phyloP scores from a whole-genome alignment of 2,888 invertebrate genomes.

The Alloscopus bannaensis region DNA sequence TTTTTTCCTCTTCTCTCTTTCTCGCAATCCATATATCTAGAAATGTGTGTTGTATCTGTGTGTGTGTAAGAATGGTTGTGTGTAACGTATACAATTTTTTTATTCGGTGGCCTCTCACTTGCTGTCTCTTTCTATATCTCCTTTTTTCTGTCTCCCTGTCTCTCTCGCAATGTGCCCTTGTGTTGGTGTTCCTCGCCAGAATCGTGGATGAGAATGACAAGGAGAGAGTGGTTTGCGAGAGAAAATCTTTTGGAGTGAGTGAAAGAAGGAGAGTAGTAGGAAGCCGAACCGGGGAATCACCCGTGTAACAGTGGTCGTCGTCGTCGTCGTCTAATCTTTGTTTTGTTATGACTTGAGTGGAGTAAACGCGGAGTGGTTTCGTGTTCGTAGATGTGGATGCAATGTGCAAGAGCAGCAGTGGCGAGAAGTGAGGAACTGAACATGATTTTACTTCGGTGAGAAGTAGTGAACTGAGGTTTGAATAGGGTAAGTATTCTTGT shows the following conservation, averaged over 20 bases:
- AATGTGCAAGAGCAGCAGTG: slow-evolving; percentile 41
- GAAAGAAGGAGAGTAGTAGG: slow-evolving; percentile 26
- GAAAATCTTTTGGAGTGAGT: too few relatives aligned
- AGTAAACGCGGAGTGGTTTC: too few relatives aligned
- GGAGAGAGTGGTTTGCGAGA: too few relatives aligned
- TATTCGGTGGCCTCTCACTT: too few relatives aligned
- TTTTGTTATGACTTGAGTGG: not conserved
- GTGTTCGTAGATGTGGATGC: too few relatives aligned
- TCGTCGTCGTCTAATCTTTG: slow-evolving; percentile 11
- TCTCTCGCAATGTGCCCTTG: slow-evolving; percentile 29
- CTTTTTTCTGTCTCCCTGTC: not conserved
- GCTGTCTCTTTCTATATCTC: too few relatives aligned
- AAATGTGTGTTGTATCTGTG: not conserved
- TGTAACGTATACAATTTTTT: too few relatives aligned
- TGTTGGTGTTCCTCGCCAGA: not conserved
- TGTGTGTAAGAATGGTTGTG: too few relatives aligned
- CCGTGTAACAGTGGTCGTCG: slow-evolving; percentile 32
- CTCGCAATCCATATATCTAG: not conserved
- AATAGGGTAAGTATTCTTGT: slow-evolving; percentile 72
- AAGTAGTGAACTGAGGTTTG: slow-evolving; percentile 72
- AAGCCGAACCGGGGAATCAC: too few relatives aligned
- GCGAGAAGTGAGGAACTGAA: slow-evolving; percentile 68
- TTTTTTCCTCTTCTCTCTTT: slow-evolving; percentile 23
- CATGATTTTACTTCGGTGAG: slow-evolving; percentile 73
- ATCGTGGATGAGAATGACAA: slow-evolving; percentile 24